A percentile compares a stretch with the other conserved stretches of the same genome.
These are phyloP conservation scores for Drosophila saltans DNA, from an alignment of 1,140 invertebrate species.

Conservation along the genomic window DNA sequence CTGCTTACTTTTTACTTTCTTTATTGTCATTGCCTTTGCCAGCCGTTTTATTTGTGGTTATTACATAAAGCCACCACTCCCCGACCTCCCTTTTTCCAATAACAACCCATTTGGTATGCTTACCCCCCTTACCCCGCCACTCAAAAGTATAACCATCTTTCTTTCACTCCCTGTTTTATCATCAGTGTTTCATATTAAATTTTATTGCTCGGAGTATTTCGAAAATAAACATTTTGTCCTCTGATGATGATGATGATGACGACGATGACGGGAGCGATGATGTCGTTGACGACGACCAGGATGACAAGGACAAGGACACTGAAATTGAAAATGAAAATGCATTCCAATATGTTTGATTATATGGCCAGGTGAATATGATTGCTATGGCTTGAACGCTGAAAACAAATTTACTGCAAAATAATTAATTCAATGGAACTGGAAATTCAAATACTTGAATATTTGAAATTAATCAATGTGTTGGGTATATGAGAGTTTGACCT, in stretches of 20 bases:
- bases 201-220: constrained; percentile 69
- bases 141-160: neutral
- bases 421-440: too few species aligned
- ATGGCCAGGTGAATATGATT: constrained; percentile 28
- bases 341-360: constrained; percentile 61
- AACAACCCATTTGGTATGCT: too few species aligned
- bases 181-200: constrained; percentile 61
- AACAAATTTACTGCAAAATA: too few species aligned
- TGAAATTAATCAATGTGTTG: neutral
- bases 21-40: constrained; percentile 69
- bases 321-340: neutral
- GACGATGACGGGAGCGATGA: too few species aligned
- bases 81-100: too few species aligned
- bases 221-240: constrained; percentile 41
- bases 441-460: neutral
- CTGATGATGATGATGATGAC: neutral
- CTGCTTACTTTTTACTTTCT: constrained; percentile 33
- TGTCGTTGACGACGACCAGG: neutral
- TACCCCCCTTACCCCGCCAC: neutral
- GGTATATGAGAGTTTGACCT: neutral
- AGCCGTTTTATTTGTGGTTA: constrained; percentile 68
- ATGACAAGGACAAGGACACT: neutral
- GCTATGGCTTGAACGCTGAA: too few species aligned
- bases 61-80: constrained; percentile 38
- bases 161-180: constrained; percentile 43